These are phyloP conservation scores for Pterocles orientalis DNA, from an alignment of 2,113 vertebrate genomes.

Conservation along the genomic window DNA sequence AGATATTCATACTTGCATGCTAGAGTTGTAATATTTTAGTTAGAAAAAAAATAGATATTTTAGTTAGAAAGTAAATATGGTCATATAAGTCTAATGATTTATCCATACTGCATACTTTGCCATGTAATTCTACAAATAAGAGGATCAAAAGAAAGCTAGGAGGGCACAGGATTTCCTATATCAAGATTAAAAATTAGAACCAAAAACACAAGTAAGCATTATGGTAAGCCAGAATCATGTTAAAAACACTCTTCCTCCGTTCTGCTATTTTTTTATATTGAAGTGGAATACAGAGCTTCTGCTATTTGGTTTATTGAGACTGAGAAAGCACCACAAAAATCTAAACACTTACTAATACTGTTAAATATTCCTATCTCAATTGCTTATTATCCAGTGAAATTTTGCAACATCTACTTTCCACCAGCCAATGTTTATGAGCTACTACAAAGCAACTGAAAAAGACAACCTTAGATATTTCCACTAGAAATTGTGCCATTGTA, in stretches of 20 bases:
- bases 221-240: not conserved
- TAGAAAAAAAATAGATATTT: not conserved
- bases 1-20: fast-evolving
- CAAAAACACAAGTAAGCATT: not conserved
- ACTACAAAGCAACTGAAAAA: not conserved
- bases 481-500: not conserved
- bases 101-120: not conserved
- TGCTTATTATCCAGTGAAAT: not conserved
- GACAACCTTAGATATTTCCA: not conserved
- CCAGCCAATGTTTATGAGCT: not conserved
- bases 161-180: not conserved
- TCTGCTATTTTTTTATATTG: not conserved
- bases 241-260: not conserved
- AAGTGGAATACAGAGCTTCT: not conserved
- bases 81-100: not conserved
- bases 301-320: not conserved
- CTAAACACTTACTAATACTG: not conserved
- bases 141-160: not conserved
- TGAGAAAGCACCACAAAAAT: not conserved
- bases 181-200: not conserved
- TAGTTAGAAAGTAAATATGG: not conserved
- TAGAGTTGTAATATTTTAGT: not conserved
- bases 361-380: not conserved
- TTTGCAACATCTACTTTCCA: not conserved
- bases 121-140: not conserved